Base-by-base conservation (phyloP, 2,888 invertebrate species). In the Pegoplata infirma region DNA sequence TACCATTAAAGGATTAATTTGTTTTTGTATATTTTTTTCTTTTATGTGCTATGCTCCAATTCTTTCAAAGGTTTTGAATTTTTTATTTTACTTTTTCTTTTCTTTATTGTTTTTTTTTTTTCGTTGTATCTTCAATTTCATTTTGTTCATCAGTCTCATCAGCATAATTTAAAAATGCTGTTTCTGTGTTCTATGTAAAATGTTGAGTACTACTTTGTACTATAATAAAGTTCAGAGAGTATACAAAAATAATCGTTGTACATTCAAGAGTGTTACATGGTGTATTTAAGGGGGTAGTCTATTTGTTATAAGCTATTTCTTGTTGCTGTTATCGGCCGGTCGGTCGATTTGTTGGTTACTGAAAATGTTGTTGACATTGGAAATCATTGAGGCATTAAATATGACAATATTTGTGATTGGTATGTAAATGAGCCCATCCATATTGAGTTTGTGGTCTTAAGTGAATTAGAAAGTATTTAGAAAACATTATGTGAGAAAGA, bases 331-430 rank as follows among this genome's bases (percentile, higher is more conserved):
- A 6, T 6, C 25, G 25, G 25, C 6, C 6, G 25, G 36, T 40
- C n/a, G 36, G 36, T 40, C n/a, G 2, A n/a, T 46, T 59, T 44
- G 28, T 46, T 47, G 23, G 49, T 32, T 49, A n/a, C 7, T 63
- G 49, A 63, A 40, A 32, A 51, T 63, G 49, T 36, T 63, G 63
- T 63, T 63, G 63, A 63, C 63, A 63, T 63, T 63, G 49, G 44
- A 49, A 63, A 51, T 51, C 51, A 36, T 51, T 49, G 63, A 32
- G 32, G 49, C 49, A 63, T 63, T 63, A 36, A 51, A 63, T 36
- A 63, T 51, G 36, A 63, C 36, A 63, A 63, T 63, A 21, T 49
- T 36, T 63, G 17, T n/a, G 1, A 25, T 53, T 53, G 23, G 51
- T 25, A 25, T 25, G 36, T n/a, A 40, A 40, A 40, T 40, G 36